A percentile compares a stretch with the other conserved stretches of the same genome.
Evolutionary conservation across 1,140 invertebrate genomes (phyloP).

Genomic region (Drosophila varians): DNA sequence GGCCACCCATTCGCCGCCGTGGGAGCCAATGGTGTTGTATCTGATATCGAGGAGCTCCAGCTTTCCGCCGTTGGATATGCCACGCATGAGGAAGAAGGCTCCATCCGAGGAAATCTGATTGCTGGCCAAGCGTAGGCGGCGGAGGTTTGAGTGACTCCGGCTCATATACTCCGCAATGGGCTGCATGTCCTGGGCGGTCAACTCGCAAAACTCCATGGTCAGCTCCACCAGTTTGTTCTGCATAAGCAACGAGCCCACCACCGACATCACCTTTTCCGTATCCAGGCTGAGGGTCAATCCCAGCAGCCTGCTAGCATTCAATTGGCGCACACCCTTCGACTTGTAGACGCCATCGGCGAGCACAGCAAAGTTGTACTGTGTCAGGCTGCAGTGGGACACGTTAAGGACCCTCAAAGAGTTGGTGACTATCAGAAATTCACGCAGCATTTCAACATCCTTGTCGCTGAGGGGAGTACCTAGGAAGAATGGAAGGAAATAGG

Average conservation of each 20-base stretch:
- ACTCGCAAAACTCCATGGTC: slow-evolving; percentile 56
- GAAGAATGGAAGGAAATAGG: neutral
- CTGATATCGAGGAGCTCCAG: slow-evolving; percentile 61
- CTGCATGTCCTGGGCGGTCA: slow-evolving; percentile 67
- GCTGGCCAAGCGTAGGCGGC: slow-evolving; percentile 40
- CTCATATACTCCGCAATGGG: slow-evolving; percentile 58
- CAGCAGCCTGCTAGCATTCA: slow-evolving; percentile 47
- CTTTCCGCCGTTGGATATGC: slow-evolving; percentile 12
- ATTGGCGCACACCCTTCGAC: slow-evolving; percentile 32
- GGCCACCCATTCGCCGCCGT: slow-evolving; percentile 66
- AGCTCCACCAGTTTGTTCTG: slow-evolving; percentile 60
- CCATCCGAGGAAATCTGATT: slow-evolving; percentile 66
- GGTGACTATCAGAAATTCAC: slow-evolving; percentile 47
- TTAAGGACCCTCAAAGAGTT: slow-evolving; percentile 49
- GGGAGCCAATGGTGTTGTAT: slow-evolving; percentile 56
- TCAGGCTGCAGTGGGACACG: slow-evolving; percentile 55
- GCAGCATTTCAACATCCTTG: slow-evolving; percentile 26
- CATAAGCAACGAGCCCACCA: slow-evolving; percentile 58
- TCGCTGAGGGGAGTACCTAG: slow-evolving; percentile 51
- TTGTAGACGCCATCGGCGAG: slow-evolving; percentile 72
- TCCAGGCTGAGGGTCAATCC: slow-evolving; percentile 51
- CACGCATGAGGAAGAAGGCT: slow-evolving; percentile 50
- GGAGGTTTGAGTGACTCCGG: slow-evolving; percentile 7
- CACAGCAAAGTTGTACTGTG: slow-evolving; percentile 64
- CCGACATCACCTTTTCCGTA: slow-evolving; percentile 58